Evolutionary conservation across 2,888 invertebrate genomes (phyloP).

Genomic region (Macroteleia sp.): DNA sequence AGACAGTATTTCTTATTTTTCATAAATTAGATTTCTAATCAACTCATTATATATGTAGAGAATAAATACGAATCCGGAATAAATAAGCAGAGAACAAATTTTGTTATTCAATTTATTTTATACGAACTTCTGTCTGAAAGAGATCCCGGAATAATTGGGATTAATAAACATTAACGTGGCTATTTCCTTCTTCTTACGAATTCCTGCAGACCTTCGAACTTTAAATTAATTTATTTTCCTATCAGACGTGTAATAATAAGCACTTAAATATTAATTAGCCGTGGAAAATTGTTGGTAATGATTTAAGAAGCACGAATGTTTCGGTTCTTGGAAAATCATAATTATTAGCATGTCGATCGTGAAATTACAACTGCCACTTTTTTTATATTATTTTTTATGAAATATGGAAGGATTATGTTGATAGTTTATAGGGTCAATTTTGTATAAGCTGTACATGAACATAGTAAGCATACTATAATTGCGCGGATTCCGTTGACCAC

Average conservation of each 20-base stretch:
- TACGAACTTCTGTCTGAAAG: neutral
- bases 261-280: slow-evolving; percentile 21
- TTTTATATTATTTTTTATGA: slow-evolving; percentile 48
- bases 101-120: neutral
- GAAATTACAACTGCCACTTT: slow-evolving; percentile 52
- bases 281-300: slow-evolving; percentile 27
- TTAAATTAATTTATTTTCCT: slow-evolving; percentile 28
- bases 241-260: slow-evolving; percentile 5
- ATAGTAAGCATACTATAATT: slow-evolving; percentile 48
- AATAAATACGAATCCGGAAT: slow-evolving; percentile 36
- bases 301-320: slow-evolving; percentile 15
- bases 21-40: slow-evolving; percentile 75
- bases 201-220: too few relatives aligned
- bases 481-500: slow-evolving; percentile 53
- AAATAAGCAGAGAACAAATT: slow-evolving; percentile 6
- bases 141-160: too few relatives aligned
- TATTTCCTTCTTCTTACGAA: too few relatives aligned
- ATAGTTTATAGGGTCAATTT: slow-evolving; percentile 63
- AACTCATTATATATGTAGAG: slow-evolving; percentile 44
- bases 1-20: slow-evolving; percentile 78
- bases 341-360: slow-evolving; percentile 49
- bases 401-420: slow-evolving; percentile 34
- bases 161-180: too few relatives aligned
- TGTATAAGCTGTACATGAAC: slow-evolving; percentile 30
- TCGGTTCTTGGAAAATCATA: slow-evolving; percentile 42